phyloP scores from a whole-genome alignment of 2,113 vertebrate species.

The Myanophis thanlyinensis region DNA sequence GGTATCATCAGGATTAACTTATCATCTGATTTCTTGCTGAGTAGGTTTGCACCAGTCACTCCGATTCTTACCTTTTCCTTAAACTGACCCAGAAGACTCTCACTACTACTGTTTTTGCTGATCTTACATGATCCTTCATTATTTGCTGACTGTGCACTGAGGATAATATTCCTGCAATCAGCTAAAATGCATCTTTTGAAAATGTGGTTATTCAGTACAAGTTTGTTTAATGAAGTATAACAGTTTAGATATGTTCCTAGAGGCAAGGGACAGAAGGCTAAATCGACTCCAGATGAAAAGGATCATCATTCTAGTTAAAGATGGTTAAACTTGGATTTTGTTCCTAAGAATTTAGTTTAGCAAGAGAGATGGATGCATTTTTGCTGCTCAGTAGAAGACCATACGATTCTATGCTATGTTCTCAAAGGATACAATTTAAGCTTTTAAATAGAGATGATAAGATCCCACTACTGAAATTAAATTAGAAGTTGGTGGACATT shows the following conservation, averaged over 20 bases:
- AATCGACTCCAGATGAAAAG: constrained; percentile 63
- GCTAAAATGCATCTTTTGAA: constrained; percentile 50
- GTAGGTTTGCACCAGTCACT: constrained; percentile 47
- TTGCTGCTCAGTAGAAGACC: constrained; percentile 3
- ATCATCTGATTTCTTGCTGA: constrained; percentile 44
- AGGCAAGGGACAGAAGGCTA: constrained; percentile 18
- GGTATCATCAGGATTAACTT: constrained; percentile 38
- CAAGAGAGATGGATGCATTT: constrained; percentile 27
- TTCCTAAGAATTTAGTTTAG: constrained; percentile 42
- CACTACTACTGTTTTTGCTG: constrained; percentile 47
- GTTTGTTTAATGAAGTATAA: constrained; percentile 49
- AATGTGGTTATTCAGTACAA: constrained; percentile 54
- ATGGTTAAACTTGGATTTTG: constrained; percentile 28
- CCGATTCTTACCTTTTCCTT: constrained; percentile 48
- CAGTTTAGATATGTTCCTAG: constrained; percentile 20
- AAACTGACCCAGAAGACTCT: constrained; percentile 43
- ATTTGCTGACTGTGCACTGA: constrained; percentile 37
- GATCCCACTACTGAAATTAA: not conserved
- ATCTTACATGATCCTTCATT: constrained; percentile 44
- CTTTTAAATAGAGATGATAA: not conserved
- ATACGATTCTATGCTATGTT: not conserved
- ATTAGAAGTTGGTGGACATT: constrained; percentile 6
- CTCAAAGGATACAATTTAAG: constrained; percentile 8
- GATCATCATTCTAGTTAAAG: constrained; percentile 49
- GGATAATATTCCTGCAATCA: constrained; percentile 53